These are phyloP conservation scores for Quiscalus mexicanus DNA, from an alignment of 2,113 vertebrate species.

Conservation along the genomic window DNA sequence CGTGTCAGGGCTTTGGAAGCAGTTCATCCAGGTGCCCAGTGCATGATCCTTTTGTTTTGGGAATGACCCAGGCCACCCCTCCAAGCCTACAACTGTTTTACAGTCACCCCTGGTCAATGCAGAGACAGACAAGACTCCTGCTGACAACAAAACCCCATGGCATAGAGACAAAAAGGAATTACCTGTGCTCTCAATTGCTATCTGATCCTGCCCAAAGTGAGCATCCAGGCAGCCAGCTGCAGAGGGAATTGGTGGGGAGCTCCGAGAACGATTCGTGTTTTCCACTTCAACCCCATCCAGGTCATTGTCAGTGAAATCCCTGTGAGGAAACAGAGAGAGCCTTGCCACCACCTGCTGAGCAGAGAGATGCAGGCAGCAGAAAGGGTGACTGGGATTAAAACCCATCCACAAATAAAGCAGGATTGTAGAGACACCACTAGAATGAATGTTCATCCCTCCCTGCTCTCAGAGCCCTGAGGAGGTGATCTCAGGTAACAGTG, in stretches of 20 bases:
- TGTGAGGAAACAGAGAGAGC: conserved; percentile 31
- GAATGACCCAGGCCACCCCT: neutral
- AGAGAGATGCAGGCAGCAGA: neutral
- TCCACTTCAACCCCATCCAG: conserved; percentile 83
- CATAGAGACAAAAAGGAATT: neutral
- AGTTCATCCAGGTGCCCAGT: neutral
- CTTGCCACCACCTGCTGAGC: neutral
- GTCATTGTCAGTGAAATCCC: conserved; percentile 86
- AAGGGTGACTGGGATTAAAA: neutral
- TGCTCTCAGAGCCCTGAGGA: neutral
- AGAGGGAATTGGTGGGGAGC: conserved; percentile 71
- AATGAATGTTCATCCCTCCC: neutral
- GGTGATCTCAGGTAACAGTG: rapidly evolving
- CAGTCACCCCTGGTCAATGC: neutral
- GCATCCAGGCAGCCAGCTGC: conserved; percentile 69
- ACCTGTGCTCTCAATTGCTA: conserved; percentile 77
- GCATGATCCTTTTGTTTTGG: neutral
- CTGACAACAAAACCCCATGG: neutral
- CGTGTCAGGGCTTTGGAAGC: neutral
- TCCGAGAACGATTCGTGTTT: conserved; percentile 65
- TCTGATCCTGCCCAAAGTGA: conserved; percentile 70
- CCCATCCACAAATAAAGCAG: neutral
- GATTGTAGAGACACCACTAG: neutral
- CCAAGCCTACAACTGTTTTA: neutral
- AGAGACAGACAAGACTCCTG: neutral